Evolutionary conservation across 1,140 invertebrate species (phyloP).

Genomic region (Drosophila fuyamai): DNA sequence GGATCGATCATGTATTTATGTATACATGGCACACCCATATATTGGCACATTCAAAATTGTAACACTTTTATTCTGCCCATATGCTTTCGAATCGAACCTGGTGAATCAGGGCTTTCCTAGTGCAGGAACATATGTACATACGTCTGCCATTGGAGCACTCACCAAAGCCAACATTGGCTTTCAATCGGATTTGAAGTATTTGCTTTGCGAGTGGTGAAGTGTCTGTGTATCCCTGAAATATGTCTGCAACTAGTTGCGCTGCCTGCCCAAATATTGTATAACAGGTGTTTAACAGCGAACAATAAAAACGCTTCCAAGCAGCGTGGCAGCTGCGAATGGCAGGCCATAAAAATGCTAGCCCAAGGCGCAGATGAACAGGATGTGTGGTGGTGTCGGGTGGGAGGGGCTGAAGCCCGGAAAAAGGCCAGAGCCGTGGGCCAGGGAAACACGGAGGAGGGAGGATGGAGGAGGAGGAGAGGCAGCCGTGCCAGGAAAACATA

Average conservation of each 20-base stretch:
- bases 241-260: slow-evolving; percentile 35
- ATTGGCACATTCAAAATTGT: no score
- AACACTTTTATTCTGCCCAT: no score
- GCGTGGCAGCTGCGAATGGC: slow-evolving; percentile 69
- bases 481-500: slow-evolving; percentile 55
- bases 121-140: neutral
- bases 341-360: slow-evolving; percentile 76
- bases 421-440: slow-evolving; percentile 11
- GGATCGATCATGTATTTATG: no score
- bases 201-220: neutral
- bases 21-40: no score
- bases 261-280: slow-evolving; percentile 59
- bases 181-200: slow-evolving; percentile 36
- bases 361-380: slow-evolving; percentile 44
- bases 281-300: slow-evolving; percentile 77
- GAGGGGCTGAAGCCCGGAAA: neutral
- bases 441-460: neutral
- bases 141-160: neutral
- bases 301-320: slow-evolving; percentile 66
- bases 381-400: no score
- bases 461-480: neutral
- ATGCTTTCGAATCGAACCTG: neutral
- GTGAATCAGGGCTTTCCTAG: neutral
- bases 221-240: slow-evolving; percentile 9
- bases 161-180: slow-evolving; percentile 19